Base-by-base conservation (phyloP, 2,113 vertebrate species). In the Apus apus region DNA sequence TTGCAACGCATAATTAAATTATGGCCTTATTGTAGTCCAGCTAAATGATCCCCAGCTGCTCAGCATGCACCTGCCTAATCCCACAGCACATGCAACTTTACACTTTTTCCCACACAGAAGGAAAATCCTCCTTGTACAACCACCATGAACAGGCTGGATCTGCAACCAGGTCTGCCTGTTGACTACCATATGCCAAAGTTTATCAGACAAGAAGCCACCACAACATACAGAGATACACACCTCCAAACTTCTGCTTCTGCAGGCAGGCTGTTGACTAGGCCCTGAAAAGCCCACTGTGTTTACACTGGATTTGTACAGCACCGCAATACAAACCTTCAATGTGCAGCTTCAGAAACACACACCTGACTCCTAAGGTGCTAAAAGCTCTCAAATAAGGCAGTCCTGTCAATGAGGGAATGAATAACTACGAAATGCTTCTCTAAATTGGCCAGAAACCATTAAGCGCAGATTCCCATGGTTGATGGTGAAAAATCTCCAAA, bases 21-120 rank as follows among this genome's bases (percentile, higher is more conserved):
- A 46, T 0, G 5, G 73, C 34, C 38, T 62, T 54, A 25, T 9
- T 65, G 86, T 51, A 87, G 25, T 45, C 58, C 22, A 68, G 38
- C 18, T 76, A 40, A 76, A 30, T 5, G n/a, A 62, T 25, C 21
- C 45, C 23, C 16, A 26, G 1, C 23, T n/a, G 25, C 38, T 60
- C 27, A 29, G 53, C 36, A 5, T 4, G 14, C 27, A 27, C n/a
- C 51, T 36, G 22, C 61, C 19, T 6, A 7, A 43, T 13, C 17
- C 25, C 38, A 15, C 22, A 12, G n/a, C 27, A 36, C 6, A 6
- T 1, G 5, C 1, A 1, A 40, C 5, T 32, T 82, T 45, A 48
- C 30, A 1, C 25, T 14, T 38, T 38, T 53, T 15, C 45, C n/a
- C 14, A 38, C 14, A 2, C 6, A 2, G 13, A 43, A 61, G 21